Percentiles rank a stretch among this genome's conserved stretches.
Conservation (phyloP, 2,797 vertebrate genomes). For the Trichosurus vulpecula region DNA sequence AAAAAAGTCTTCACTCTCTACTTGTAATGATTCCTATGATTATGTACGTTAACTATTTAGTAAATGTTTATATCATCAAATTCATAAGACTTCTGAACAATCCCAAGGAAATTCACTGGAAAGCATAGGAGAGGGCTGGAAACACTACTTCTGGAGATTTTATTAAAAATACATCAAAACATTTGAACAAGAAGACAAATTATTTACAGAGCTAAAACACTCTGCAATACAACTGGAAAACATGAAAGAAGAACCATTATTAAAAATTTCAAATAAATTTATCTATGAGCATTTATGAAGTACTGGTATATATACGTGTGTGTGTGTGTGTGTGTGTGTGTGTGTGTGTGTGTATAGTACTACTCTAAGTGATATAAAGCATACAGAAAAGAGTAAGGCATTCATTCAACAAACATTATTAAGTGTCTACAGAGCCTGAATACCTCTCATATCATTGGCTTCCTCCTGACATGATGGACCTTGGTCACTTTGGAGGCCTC, state of each 20-base stretch:
- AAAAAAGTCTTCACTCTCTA: not conserved
- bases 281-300: not conserved
- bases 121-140: not conserved
- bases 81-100: not conserved
- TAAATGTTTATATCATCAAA: not conserved
- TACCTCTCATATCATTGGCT: not conserved
- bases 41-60: too few species aligned
- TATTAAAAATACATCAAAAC: not conserved
- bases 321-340: too few species aligned
- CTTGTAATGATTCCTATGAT: not conserved
- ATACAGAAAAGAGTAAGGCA: not conserved
- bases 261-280: not conserved
- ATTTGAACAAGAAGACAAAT: slow-evolving; percentile 11
- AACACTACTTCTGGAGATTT: slow-evolving; percentile 6
- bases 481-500: not conserved
- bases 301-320: too few species aligned
- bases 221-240: not conserved
- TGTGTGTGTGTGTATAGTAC: not conserved
- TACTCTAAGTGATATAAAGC: not conserved
- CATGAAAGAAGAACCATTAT: not conserved
- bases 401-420: not conserved
- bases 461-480: not conserved
- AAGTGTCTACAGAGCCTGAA: not conserved
- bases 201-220: not conserved
- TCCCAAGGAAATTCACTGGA: not conserved